Evolutionary conservation across 2,113 vertebrate genomes (phyloP).

Genomic region (human): DNA sequence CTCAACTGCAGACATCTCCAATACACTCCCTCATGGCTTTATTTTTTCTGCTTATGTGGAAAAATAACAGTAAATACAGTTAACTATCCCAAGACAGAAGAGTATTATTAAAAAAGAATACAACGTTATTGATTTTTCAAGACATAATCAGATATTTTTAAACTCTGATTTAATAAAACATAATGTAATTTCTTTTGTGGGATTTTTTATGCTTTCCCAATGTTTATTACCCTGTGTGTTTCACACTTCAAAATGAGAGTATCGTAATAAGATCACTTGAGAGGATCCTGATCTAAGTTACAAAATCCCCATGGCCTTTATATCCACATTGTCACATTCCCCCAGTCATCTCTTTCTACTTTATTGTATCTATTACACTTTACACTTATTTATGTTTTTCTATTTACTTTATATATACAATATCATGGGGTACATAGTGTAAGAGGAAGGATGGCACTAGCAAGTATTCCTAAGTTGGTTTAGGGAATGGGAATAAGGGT

Average conservation of each 20-base stretch:
- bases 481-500: fast-evolving
- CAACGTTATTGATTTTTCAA: conserved; percentile 42
- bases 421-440: not conserved
- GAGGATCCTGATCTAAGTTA: not conserved
- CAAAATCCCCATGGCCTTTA: not conserved
- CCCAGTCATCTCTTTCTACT: not conserved
- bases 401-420: not conserved
- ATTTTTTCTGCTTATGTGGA: not conserved
- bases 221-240: not conserved
- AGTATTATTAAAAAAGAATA: not conserved
- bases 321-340: not conserved
- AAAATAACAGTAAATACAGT: not conserved
- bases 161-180: conserved; percentile 27
- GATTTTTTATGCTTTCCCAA: conserved; percentile 34
- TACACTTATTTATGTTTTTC: not conserved
- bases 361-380: not conserved
- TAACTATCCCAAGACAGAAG: conserved; percentile 5
- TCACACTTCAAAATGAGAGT: conserved; percentile 34
- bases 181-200: conserved; percentile 23
- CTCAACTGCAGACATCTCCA: conserved; percentile 35
- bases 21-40: not conserved
- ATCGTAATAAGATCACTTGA: not conserved
- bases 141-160: conserved; percentile 30
- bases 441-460: not conserved
- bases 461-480: not conserved